Evolutionary conservation across 2,888 invertebrate species (phyloP), one percentile per base, ranked within the genome.

Genomic region (Meiosimyza platycephala): DNA sequence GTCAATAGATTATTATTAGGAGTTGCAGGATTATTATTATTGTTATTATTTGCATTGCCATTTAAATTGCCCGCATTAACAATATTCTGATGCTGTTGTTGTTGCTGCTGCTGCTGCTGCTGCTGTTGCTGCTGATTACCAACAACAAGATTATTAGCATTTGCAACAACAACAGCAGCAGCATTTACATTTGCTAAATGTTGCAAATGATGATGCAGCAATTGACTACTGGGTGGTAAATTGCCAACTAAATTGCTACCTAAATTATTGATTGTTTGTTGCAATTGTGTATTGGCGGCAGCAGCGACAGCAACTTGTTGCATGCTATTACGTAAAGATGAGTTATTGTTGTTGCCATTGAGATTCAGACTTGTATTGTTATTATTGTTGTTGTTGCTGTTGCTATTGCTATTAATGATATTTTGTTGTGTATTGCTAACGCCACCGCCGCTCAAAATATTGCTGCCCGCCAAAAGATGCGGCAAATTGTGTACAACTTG

Each of bases 401-500:
- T 75, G 48, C 12, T 65, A 54, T 22, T 66, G 47, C 65, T 73
- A 65, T 60, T 72, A 54, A 52, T 67, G 16, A 47, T 6, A 40
- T 54, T 73, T 52, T 72, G 71, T 72, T 59, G 64, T 68, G 63
- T 76, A 48, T 71, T 75, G 71, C 55, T 76, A 72, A 22, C 40
- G 60, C 63, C 63, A 64, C 47, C 60, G 15, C 59, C 40, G 13
- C 33, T n/a, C 6, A 55, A 64, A 22, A 54, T 59, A 51, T 59
- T 75, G 9, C 68, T 52, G 62, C 65, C 82, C 52, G 79, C 77
- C 75, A 86, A 77, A 72, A 87, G 78, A 76, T 87, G 87, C 28
- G 86, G 87, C 78, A 87, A 79, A 77, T 85, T 86, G 76, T 87
- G 85, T 33, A 87, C 87, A 70, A 87, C 86, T 80, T 86, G 86